Evolutionary conservation across 2,797 vertebrate species (phyloP).

Genomic region (Enteromius viviparus): DNA sequence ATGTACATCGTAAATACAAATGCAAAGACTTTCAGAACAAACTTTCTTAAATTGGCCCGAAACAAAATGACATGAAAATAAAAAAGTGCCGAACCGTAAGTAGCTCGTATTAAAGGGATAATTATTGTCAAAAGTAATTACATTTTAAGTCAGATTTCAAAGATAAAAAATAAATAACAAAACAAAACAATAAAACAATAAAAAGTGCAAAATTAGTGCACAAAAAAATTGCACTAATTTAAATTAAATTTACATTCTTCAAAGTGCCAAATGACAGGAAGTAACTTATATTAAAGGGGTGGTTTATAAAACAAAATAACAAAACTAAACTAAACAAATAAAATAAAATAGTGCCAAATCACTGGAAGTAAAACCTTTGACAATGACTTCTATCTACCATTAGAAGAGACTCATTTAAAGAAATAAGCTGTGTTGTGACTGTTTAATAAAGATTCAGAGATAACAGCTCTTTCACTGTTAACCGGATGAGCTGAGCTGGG

Average conservation of each 20-base stretch:
- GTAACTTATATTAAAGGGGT: background rate
- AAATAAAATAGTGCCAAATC: background rate
- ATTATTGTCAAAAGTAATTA: background rate
- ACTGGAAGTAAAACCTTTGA: too few relatives aligned
- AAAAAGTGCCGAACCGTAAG: background rate
- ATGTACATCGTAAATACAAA: background rate
- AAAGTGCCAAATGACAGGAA: background rate
- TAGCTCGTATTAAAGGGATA: background rate
- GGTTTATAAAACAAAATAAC: background rate
- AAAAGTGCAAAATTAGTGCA: too few relatives aligned
- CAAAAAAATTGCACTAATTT: background rate
- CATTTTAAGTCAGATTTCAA: background rate
- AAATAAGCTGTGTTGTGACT: background rate
- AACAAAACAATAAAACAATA: background rate
- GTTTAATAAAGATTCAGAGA: background rate
- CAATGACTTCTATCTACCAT: too few relatives aligned
- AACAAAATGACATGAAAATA: background rate
- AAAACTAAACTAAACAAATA: background rate
- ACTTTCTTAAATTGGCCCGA: background rate
- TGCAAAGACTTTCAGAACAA: background rate
- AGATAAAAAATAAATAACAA: background rate
- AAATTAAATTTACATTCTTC: background rate
- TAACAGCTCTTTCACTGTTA: background rate
- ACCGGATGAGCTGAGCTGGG: constrained; percentile 18
- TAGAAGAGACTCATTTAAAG: too few relatives aligned